Percentiles rank a stretch among this genome's conserved stretches.
These are phyloP conservation scores for Copidosoma aretas DNA, from an alignment of 2,888 invertebrate genomes.

Conservation along the genomic window DNA sequence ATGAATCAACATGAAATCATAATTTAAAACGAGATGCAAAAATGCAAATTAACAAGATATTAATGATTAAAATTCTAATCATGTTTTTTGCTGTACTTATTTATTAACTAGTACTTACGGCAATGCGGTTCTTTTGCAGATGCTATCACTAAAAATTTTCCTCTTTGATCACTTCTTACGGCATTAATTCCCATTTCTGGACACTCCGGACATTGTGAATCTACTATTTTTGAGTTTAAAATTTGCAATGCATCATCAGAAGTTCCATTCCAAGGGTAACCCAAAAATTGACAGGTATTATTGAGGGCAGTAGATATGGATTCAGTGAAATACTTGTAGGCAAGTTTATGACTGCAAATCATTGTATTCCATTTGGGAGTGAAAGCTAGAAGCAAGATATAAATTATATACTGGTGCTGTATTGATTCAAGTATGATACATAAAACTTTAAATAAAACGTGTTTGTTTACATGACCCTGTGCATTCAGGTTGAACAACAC, in stretches of 20 bases:
- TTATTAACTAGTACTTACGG: conserved; percentile 21
- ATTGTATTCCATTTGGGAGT: conserved; percentile 52
- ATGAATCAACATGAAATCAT: too few relatives aligned
- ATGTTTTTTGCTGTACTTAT: neutral
- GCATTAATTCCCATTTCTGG: conserved; percentile 31
- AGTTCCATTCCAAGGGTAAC: conserved; percentile 34
- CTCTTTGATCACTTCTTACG: conserved; percentile 2
- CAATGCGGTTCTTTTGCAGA: conserved; percentile 10
- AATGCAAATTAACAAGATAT: too few relatives aligned
- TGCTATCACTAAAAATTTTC: conserved; percentile 28
- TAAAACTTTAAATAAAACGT: conserved; percentile 49
- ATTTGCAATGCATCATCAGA: conserved; percentile 13
- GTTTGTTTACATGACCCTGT: conserved; percentile 58
- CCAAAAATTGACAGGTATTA: conserved; percentile 6
- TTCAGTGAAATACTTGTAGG: conserved; percentile 68
- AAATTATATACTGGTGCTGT: neutral
- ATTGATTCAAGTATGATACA: neutral
- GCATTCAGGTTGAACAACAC: conserved; percentile 67
- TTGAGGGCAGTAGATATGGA: conserved; percentile 55
- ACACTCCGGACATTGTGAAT: conserved; percentile 5
- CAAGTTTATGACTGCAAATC: conserved; percentile 70
- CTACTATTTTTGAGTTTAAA: neutral
- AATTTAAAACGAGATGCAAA: too few relatives aligned
- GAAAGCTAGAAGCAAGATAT: conserved; percentile 11
- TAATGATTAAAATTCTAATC: too few relatives aligned